A percentile compares a stretch with the other conserved stretches of the same genome.
phyloP scores from a whole-genome alignment of 2,888 invertebrate species.

The Amaurobius ferox region DNA sequence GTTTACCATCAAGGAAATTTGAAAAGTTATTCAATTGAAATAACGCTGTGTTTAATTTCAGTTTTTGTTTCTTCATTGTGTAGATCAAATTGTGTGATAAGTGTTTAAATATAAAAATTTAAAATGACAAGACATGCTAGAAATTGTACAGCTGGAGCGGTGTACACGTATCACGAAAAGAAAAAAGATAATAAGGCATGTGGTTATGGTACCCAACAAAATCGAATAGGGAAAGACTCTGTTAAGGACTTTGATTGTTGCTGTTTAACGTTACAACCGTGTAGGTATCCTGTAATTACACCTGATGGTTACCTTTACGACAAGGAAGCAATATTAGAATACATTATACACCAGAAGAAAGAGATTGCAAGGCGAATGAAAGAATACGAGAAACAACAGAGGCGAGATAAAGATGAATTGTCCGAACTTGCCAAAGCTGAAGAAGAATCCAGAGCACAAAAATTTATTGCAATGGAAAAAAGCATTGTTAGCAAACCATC shows the following conservation, averaged over 20 bases:
- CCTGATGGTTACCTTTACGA: slow-evolving; percentile 96
- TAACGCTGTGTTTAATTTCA: no score
- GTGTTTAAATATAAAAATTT: no score
- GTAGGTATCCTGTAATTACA: slow-evolving; percentile 92
- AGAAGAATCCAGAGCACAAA: slow-evolving; percentile 85
- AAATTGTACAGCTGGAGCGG: slow-evolving; percentile 98
- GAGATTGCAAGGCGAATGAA: slow-evolving; percentile 92
- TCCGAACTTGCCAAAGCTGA: slow-evolving; percentile 85
- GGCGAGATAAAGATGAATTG: slow-evolving; percentile 84
- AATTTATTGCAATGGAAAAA: slow-evolving; percentile 89
- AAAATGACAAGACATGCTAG: slow-evolving; percentile 95
- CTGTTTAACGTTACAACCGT: slow-evolving; percentile 96
- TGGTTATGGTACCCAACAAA: slow-evolving; percentile 86
- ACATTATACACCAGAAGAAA: slow-evolving; percentile 94
- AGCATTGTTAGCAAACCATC: slow-evolving; percentile 77
- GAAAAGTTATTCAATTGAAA: no score
- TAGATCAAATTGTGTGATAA: no score
- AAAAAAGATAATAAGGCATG: slow-evolving; percentile 96
- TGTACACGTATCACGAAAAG: slow-evolving; percentile 98
- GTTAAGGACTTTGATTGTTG: slow-evolving; percentile 98
- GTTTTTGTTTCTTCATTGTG: no score
- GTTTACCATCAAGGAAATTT: no score
- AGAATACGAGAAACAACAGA: slow-evolving; percentile 92
- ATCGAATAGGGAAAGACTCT: slow-evolving; percentile 93
- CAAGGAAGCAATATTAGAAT: slow-evolving; percentile 96